Conservation (phyloP, 2,888 invertebrate genomes). For the Bembecia ichneumoniformis region DNA sequence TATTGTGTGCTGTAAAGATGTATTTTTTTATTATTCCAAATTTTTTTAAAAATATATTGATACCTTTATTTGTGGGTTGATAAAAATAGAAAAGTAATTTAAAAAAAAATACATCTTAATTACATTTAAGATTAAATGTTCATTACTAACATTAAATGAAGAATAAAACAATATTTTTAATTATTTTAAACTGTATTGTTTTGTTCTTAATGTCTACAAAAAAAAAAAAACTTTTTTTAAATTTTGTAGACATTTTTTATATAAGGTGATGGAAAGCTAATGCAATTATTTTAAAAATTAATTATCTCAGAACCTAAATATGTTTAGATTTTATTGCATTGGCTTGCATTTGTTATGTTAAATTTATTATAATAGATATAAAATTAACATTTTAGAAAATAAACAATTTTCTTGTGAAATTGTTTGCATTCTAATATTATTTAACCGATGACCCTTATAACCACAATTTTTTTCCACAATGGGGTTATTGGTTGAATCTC, state of each 20-base stretch:
- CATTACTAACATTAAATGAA: constrained; percentile 34
- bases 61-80: neutral
- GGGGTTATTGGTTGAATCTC: constrained; percentile 1
- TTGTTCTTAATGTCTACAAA: constrained; percentile 5
- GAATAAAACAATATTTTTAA: constrained; percentile 21
- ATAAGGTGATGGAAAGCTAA: constrained; percentile 52
- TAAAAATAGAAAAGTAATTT: neutral
- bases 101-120: constrained; percentile 21
- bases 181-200: constrained; percentile 9
- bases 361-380: neutral
- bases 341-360: neutral
- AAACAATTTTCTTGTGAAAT: too few species aligned
- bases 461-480: neutral
- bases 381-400: neutral
- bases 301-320: neutral
- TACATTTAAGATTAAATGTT: constrained; percentile 45
- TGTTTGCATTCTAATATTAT: too few species aligned
- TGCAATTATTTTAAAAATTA: constrained; percentile 11
- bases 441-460: too few species aligned
- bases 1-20: constrained; percentile 3
- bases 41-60: neutral
- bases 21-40: neutral
- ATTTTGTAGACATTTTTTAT: constrained; percentile 25
- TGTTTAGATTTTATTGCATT: neutral
- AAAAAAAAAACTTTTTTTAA: neutral